These are phyloP conservation scores for Caerostris darwini DNA, from an alignment of 1,140 invertebrate genomes.

Conservation along the genomic window DNA sequence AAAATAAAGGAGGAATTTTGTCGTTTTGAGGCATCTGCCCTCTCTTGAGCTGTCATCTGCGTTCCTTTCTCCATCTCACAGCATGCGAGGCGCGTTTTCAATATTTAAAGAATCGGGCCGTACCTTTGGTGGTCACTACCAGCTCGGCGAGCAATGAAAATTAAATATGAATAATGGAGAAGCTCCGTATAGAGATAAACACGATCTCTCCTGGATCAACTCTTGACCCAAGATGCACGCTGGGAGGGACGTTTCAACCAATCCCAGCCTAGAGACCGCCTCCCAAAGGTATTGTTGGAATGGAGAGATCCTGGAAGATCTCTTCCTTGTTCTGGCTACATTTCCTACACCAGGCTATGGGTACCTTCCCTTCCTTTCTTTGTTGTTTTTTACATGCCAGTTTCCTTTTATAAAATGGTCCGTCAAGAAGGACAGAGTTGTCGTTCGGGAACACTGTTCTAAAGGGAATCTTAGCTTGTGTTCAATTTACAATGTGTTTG, in stretches of 20 bases:
- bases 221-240: conserved; percentile 72
- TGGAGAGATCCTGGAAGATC: conserved; percentile 43
- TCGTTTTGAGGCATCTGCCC: conserved; percentile 28
- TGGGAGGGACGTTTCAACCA: conserved; percentile 58
- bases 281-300: conserved; percentile 74
- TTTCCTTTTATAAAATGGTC: conserved; percentile 58
- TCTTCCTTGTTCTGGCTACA: conserved; percentile 54
- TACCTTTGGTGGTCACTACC: conserved; percentile 75
- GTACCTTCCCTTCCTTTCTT: not conserved
- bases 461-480: not conserved
- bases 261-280: conserved; percentile 67
- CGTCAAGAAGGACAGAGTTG: conserved; percentile 57
- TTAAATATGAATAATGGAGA: conserved; percentile 77
- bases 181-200: conserved; percentile 75
- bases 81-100: conserved; percentile 68
- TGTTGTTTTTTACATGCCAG: conserved; percentile 38
- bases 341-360: conserved; percentile 8
- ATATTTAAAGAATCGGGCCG: conserved; percentile 75
- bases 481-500: not conserved
- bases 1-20: conserved; percentile 39
- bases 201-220: conserved; percentile 69
- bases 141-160: conserved; percentile 72
- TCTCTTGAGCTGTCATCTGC: conserved; percentile 39
- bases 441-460: not conserved
- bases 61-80: not conserved